These are phyloP conservation scores for Wasmannia auropunctata DNA, from an alignment of 1,140 invertebrate species.

Conservation along the genomic window DNA sequence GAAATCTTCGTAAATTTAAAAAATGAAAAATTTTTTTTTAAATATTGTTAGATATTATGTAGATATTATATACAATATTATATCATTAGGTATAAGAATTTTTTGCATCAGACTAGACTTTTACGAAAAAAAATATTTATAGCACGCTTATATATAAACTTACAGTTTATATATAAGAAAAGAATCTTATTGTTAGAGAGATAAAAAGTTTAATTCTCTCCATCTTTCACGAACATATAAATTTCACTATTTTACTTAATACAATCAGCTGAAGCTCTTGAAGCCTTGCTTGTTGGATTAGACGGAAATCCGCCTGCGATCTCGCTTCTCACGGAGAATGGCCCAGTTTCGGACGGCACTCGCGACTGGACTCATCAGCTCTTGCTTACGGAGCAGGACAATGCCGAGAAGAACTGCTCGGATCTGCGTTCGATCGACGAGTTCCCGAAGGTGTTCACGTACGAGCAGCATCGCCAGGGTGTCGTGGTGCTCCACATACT, in stretches of 20 bases:
- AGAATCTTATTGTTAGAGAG: no score
- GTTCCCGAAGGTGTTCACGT: slow-evolving; percentile 87
- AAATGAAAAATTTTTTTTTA: no score
- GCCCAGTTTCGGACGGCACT: no score
- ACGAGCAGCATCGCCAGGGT: slow-evolving; percentile 88
- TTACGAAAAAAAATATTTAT: neutral
- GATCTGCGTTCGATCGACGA: slow-evolving; percentile 85
- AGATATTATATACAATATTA: no score
- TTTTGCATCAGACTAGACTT: no score
- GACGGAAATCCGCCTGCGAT: neutral
- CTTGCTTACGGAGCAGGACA: no score
- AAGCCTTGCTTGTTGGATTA: neutral
- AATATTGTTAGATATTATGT: no score
- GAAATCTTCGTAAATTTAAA: no score
- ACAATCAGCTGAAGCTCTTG: neutral
- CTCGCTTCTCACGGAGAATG: neutral
- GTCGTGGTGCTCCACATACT: slow-evolving; percentile 91
- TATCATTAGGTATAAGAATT: no score
- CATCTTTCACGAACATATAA: neutral
- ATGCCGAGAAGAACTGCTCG: slow-evolving; percentile 79
- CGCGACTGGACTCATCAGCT: neutral
- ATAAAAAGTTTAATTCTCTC: neutral
- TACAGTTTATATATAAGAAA: neutral
- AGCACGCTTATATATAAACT: neutral
- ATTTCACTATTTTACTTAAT: neutral